These are phyloP conservation scores for Erebia palarica DNA, from an alignment of 2,888 invertebrate species.

Conservation along the genomic window DNA sequence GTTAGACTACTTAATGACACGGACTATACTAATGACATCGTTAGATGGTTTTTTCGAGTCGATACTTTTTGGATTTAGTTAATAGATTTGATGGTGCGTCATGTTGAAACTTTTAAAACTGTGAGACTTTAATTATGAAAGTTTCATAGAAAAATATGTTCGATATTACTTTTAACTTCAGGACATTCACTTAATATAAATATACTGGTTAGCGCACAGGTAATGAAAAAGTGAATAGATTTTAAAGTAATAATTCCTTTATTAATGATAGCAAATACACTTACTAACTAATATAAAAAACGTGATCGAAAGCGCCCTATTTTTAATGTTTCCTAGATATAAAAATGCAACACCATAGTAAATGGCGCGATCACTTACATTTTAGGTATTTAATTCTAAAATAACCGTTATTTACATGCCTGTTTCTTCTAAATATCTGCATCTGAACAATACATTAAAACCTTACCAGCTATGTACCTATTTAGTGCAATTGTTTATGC, in stretches of 20 bases:
- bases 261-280: constrained; percentile 41
- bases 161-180: constrained; percentile 31
- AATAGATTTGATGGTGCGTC: constrained; percentile 1
- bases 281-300: constrained; percentile 50
- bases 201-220: constrained; percentile 44
- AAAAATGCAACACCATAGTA: constrained; percentile 66
- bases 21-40: background rate
- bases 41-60: background rate
- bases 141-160: constrained; percentile 40
- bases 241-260: constrained; percentile 41
- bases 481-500: constrained; percentile 76
- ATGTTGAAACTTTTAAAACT: constrained; percentile 25
- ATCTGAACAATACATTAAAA: constrained; percentile 82
- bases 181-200: constrained; percentile 34
- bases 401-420: constrained; percentile 75
- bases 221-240: constrained; percentile 36
- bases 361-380: constrained; percentile 56
- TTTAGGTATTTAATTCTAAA: constrained; percentile 57
- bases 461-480: constrained; percentile 68
- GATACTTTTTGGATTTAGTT: constrained; percentile 4
- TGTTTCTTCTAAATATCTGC: constrained; percentile 80
- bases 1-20: too few relatives aligned
- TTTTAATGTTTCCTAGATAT: constrained; percentile 56
- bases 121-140: constrained; percentile 31
- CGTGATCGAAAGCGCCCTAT: constrained; percentile 56